Evolutionary conservation across 2,888 invertebrate genomes (phyloP), one percentile per base, ranked within the genome.

Genomic region (Melolontha melolontha): DNA sequence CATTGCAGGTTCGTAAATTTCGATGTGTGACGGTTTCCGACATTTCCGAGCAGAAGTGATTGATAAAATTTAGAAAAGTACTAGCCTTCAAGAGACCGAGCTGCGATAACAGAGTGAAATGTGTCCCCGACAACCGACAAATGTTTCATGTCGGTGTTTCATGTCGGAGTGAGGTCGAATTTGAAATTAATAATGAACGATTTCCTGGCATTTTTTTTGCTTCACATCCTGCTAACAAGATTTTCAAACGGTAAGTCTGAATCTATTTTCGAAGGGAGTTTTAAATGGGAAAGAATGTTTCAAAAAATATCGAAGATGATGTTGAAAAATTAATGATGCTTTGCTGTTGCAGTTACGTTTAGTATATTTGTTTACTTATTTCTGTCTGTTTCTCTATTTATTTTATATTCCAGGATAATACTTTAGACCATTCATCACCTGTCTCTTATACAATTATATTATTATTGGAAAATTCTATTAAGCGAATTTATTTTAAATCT

Each of bases 201-300:
- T 52, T 64, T 52, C 29, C 42, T 64, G 34, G 64, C 64, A 39
- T 44, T 64, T 42, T 64, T 64, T 64, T 52, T 64, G n/a, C 64
- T 64, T 7, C 64, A 64, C 22, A 52, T 64, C 42, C 42, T 51
- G n/a, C 42, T 64, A 34, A 52, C 64, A n/a, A 64, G 64, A 42
- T 44, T 64, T 42, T 64, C 42, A 10, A 51, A 27, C 11, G 64
- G 64, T 64, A 52, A 52, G 64, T 51, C 27, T n/a, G 4, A 41
- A 1, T 52, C 41, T 10, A 11, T 34, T 42, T 51, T n/a, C 51
- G 12, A 27, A 51, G 0, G 1, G 6, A 5, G 10, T 6, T 34
- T 34, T 34, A 6, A 34, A 34, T 34, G 6, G 34, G 34, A 34
- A 34, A 5, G 10, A 10, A 10, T 34, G 8, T 8, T 34, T 29